Percentiles rank a stretch among this genome's conserved stretches.
phyloP scores from a whole-genome alignment of 1,140 invertebrate species.

The Elymnias hypermnestra region DNA sequence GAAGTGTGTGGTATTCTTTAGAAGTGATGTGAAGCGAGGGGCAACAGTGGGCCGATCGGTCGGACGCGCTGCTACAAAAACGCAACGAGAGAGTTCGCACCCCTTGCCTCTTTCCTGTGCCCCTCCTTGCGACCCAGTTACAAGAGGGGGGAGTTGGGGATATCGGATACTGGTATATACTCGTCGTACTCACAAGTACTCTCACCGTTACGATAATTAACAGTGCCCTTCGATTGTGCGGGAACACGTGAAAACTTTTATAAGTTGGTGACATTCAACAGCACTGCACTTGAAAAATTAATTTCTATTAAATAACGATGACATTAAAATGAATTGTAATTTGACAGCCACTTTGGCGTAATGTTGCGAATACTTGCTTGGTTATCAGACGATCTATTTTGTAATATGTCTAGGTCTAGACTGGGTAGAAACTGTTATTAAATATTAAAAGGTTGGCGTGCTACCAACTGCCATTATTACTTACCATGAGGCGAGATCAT shows the following conservation, averaged over 20 bases:
- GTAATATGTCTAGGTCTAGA: no score
- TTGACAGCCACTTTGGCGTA: no score
- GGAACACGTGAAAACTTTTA: background rate
- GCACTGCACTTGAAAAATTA: no score
- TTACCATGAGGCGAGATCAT: no score
- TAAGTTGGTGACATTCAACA: background rate
- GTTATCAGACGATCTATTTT: no score
- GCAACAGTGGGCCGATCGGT: constrained; percentile 37
- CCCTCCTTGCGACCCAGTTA: constrained; percentile 41
- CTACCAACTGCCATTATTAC: no score
- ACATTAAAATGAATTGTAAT: no score
- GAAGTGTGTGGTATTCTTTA: constrained; percentile 23
- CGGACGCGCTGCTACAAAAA: constrained; percentile 56
- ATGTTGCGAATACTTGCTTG: no score
- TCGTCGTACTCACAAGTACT: constrained; percentile 26
- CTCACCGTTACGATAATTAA: constrained; percentile 30
- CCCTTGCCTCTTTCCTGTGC: constrained; percentile 17
- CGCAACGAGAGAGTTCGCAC: constrained; percentile 38
- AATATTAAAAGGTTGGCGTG: no score
- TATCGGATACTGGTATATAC: constrained; percentile 33
- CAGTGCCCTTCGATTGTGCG: constrained; percentile 23
- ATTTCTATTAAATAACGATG: no score
- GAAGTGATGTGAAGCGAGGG: constrained; percentile 32
- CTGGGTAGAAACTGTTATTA: no score
- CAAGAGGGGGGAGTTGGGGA: constrained; percentile 23